Conservation (phyloP, 2,888 invertebrate species). For the Chesias legatella region DNA sequence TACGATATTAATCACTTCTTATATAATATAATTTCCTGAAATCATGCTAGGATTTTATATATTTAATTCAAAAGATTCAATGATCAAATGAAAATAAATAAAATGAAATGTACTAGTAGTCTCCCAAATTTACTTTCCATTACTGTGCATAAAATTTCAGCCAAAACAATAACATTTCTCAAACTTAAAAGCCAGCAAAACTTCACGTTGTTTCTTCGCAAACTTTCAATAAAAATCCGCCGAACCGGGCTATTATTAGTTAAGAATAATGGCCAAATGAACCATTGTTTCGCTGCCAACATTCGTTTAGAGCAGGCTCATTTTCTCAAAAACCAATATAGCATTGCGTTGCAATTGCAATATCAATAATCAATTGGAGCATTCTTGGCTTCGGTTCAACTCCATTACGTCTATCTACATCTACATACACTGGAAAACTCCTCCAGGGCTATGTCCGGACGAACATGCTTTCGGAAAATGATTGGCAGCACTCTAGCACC, state of each 20-base stretch:
- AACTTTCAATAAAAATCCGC: slow-evolving; percentile 27
- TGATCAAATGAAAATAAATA: too few relatives aligned
- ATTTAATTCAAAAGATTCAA: too few relatives aligned
- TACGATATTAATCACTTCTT: too few relatives aligned
- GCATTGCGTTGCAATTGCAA: slow-evolving; percentile 52
- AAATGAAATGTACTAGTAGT: too few relatives aligned
- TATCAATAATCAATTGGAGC: slow-evolving; percentile 80
- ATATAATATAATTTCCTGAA: too few relatives aligned
- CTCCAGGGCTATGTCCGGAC: slow-evolving; percentile 16
- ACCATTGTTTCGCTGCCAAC: slow-evolving; percentile 34
- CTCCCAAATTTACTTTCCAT: too few relatives aligned
- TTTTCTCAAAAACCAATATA: slow-evolving; percentile 67
- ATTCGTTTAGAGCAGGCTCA: slow-evolving; percentile 49
- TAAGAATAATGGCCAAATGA: slow-evolving; percentile 32
- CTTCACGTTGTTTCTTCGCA: slow-evolving; percentile 19
- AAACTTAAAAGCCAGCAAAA: slow-evolving; percentile 22
- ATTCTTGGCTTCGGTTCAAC: slow-evolving; percentile 76
- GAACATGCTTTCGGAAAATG: neutral
- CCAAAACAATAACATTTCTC: slow-evolving; percentile 17
- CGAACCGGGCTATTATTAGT: slow-evolving; percentile 28
- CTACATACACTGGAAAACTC: slow-evolving; percentile 19
- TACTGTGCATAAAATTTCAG: slow-evolving; percentile 4
- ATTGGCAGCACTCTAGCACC: too few relatives aligned
- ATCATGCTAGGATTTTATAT: too few relatives aligned
- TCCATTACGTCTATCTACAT: slow-evolving; percentile 55